Conservation (phyloP, 2,113 vertebrate species). For the Pycnonotus jocosus region DNA sequence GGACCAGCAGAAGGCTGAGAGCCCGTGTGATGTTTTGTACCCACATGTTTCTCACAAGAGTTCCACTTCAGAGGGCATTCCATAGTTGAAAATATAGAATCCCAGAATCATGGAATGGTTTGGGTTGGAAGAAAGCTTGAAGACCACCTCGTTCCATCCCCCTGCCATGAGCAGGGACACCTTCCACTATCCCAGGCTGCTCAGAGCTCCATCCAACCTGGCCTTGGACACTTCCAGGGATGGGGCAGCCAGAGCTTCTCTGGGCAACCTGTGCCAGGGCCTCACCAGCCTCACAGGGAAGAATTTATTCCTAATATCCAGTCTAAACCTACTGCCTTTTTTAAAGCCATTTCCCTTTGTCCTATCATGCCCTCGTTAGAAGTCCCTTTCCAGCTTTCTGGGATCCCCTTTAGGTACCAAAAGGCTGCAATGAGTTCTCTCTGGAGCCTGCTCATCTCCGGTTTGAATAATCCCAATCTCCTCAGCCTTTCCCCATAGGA, state of each 20-base stretch:
- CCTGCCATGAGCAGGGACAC: neutral
- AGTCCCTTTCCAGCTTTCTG: neutral
- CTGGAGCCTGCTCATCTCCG: neutral
- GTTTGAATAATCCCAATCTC: neutral
- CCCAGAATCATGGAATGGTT: neutral
- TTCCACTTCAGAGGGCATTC: neutral
- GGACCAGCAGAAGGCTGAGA: neutral
- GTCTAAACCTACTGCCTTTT: neutral
- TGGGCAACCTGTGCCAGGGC: neutral
- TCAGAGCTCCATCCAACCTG: accelerated
- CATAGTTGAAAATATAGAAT: neutral
- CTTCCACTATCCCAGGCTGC: accelerated
- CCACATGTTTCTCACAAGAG: neutral
- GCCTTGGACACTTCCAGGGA: neutral
- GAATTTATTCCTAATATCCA: neutral
- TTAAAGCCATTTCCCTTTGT: neutral
- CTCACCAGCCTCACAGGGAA: neutral
- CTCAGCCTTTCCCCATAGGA: neutral
- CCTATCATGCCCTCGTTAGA: neutral
- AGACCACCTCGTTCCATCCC: accelerated
- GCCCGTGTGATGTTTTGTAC: neutral
- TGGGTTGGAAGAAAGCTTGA: neutral
- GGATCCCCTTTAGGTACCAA: neutral
- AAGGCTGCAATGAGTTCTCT: neutral
- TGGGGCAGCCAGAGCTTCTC: neutral